Evolutionary conservation across 2,797 vertebrate species (phyloP).

Genomic region (Enteromius paludinosus): DNA sequence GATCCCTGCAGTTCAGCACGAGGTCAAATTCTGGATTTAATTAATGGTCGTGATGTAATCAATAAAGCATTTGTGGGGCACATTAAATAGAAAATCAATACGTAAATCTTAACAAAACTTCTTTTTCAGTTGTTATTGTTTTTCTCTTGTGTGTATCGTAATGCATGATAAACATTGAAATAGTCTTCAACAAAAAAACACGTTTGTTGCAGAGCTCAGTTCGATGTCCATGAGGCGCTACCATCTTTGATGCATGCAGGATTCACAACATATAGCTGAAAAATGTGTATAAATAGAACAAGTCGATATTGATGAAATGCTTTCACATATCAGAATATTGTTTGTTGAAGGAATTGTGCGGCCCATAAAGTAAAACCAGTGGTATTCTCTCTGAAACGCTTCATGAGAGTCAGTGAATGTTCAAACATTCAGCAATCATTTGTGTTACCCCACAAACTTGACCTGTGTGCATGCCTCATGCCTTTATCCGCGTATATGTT

Average conservation of each 20-base stretch:
- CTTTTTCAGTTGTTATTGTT: neutral
- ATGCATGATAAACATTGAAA: neutral
- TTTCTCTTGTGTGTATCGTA: neutral
- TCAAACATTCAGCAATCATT: constrained; percentile 53
- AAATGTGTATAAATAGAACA: neutral
- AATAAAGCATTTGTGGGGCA: neutral
- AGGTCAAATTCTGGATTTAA: neutral
- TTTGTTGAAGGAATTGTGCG: neutral
- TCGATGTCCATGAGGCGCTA: neutral
- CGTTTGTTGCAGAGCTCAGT: neutral
- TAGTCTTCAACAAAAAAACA: neutral
- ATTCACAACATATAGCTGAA: neutral
- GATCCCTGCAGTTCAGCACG: neutral
- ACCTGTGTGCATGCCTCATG: constrained; percentile 35
- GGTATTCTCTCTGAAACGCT: constrained; percentile 5
- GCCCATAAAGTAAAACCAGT: neutral
- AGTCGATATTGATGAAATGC: neutral
- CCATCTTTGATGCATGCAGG: neutral
- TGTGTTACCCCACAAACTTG: constrained; percentile 48
- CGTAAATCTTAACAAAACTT: neutral
- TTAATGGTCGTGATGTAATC: neutral
- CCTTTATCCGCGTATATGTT: constrained; percentile 56
- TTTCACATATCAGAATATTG: neutral
- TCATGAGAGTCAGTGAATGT: constrained; percentile 55
- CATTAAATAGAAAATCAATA: neutral